Conservation (phyloP, 1,140 invertebrate genomes). For the Drosophila equinoxialis region DNA sequence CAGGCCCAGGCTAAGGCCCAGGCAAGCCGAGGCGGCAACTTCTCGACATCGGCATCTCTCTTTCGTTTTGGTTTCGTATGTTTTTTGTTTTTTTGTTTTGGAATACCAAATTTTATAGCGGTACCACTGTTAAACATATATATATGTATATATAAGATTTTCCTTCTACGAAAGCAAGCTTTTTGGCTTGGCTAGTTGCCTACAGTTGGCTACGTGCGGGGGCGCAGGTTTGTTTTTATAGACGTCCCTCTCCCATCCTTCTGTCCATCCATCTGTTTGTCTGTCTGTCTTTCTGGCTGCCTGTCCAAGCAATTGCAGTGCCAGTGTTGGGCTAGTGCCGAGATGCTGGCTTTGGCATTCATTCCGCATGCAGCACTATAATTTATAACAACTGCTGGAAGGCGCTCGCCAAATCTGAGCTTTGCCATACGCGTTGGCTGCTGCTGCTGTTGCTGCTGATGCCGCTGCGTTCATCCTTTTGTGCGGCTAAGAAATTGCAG, state of each 20-base stretch:
- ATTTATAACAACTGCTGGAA: slow-evolving; percentile 80
- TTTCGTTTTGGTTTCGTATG: neutral
- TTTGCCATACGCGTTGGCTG: slow-evolving; percentile 40
- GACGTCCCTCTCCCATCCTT: slow-evolving; percentile 46
- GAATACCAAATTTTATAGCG: slow-evolving; percentile 81
- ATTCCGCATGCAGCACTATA: slow-evolving; percentile 78
- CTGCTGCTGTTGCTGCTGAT: slow-evolving; percentile 29
- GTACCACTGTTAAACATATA: slow-evolving; percentile 74
- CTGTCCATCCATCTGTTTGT: slow-evolving; percentile 8
- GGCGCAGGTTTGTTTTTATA: slow-evolving; percentile 79
- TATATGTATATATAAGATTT: slow-evolving; percentile 5
- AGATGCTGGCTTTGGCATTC: slow-evolving; percentile 57
- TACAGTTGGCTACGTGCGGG: slow-evolving; percentile 61
- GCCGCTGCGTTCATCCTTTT: slow-evolving; percentile 66
- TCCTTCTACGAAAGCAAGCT: slow-evolving; percentile 22
- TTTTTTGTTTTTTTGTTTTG: slow-evolving; percentile 44
- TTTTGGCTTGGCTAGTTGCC: slow-evolving; percentile 15
- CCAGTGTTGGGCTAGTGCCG: slow-evolving; percentile 8
- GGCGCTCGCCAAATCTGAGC: slow-evolving; percentile 68
- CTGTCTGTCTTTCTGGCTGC: slow-evolving; percentile 6
- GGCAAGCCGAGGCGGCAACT: slow-evolving; percentile 27
- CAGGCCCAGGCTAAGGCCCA: neutral
- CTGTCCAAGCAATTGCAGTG: slow-evolving; percentile 21
- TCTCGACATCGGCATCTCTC: slow-evolving; percentile 20
- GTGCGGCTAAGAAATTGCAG: slow-evolving; percentile 59